Evolutionary conservation across 2,888 invertebrate species (phyloP), one percentile per base, ranked within the genome.

Genomic region (Argyresthia albistria): DNA sequence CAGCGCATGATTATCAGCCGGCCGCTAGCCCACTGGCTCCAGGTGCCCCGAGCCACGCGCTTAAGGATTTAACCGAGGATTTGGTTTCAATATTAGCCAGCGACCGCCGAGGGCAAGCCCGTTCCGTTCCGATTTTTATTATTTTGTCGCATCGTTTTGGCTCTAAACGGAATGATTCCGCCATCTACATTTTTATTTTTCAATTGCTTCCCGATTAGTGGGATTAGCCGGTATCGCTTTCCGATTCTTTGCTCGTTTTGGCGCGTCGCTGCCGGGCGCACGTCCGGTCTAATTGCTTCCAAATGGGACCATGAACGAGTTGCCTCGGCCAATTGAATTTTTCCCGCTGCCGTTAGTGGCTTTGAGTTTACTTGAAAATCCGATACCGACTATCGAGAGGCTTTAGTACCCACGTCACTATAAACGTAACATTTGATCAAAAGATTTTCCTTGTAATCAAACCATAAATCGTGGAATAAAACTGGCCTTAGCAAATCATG

Each of bases 181-280:
- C 83, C 80, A 86, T 88, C 88, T 88, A 83, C 88, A 84, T 88
- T 88, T 88, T 88, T 88, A 88, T 88, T 88, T 88, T 88, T 88
- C 88, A 88, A 88, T 88, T 88, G 88, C 79, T 67, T 74, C 62
- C 72, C 88, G 88, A 88, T 88, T 88, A 88, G 82, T 84, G 75
- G 86, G 87, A 88, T 88, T 88, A 88, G 80, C 67, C 76, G 64
- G 71, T 81, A 82, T 86, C 78, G 84, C 80, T 84, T 83, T 81
- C 70, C 82, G 84, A 84, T 80, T 77, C 79, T 86, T 84, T 83
- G 78, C 75, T 82, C 73, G 69, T 25, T 25, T 25, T 25, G 25
- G 77, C 83, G 73, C 78, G 53, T 67, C 69, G 76, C 68, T 75
- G 75, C 47, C 12, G 69, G 74, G 73, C 72, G 59, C 60, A 59